Base-by-base conservation (phyloP, 2,113 vertebrate species). In the Saimiri boliviensis region DNA sequence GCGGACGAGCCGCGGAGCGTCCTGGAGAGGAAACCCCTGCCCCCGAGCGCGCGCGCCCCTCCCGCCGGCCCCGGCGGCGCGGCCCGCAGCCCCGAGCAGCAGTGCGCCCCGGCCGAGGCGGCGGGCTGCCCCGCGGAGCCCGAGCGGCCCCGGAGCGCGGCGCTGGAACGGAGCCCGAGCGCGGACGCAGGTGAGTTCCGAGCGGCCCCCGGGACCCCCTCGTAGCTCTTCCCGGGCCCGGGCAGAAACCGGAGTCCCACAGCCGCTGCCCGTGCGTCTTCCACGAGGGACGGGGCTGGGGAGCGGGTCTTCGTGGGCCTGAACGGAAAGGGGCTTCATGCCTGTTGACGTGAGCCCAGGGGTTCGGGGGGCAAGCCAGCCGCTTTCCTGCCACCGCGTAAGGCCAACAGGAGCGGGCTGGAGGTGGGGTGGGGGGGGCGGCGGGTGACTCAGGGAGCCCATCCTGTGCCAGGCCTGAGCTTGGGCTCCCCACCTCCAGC, bases 11-110 rank as follows among this genome's bases (percentile, higher is more conserved):
- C 94, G 11, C 86, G 95, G 32, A 96, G 92, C 0, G n/a, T 95
- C 5, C 80, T 95, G 92, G 97, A 97, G 71, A 71, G 60, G 49
- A 97, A 97, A 77, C 92, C 96, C 4, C 77, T 95, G 92, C 94
- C 87, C 12, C 42, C 8, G 49, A 86, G 94, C 37, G 77, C 90
- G 79, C 96, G 94, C 9, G 73, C 87, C 13, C 70, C 70, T 49
- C 71, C 40, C 23, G 68, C 52, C 54, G 95, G 40, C 2, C 56
- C 93, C 2, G 58, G 89, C 12, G 58, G 79, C 71, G 63, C 94
- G 27, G 27, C 91, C 37, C 94, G 97, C 37, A 97, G 90, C 91
- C 93, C 23, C 16, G 98, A 98, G 94, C 92, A 77, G 86, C 74
- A 85, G 7, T 76, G 94, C 47, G 63, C 60, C 77, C 94, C 81